Percentiles rank a stretch among this genome's conserved stretches.
These are phyloP conservation scores for Rhabdophis nuchalis DNA, from an alignment of 2,797 vertebrate species.

Conservation along the genomic window DNA sequence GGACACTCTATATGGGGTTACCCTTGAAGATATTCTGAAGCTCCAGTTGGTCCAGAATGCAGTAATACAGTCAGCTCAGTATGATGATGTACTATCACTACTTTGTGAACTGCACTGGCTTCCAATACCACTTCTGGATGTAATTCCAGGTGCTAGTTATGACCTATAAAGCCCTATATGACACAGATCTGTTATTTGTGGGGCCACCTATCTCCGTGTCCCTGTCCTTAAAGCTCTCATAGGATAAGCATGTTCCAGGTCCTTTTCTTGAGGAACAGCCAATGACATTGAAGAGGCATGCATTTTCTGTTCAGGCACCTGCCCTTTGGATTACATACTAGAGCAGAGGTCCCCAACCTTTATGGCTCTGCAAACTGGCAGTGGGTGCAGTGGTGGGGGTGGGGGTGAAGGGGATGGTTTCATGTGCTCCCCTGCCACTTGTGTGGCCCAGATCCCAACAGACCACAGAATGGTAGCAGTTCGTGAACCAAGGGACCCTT, in stretches of 20 bases:
- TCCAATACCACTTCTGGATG: not conserved
- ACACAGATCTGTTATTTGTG: not conserved
- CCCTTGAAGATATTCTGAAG: not conserved
- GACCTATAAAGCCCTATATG: not conserved
- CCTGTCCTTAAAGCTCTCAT: not conserved
- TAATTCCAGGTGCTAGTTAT: not conserved
- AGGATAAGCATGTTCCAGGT: not conserved
- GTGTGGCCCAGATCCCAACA: not conserved
- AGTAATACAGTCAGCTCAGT: not conserved
- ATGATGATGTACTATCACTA: not conserved
- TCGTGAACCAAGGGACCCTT: not conserved
- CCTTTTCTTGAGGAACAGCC: not conserved
- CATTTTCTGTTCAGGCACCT: not conserved
- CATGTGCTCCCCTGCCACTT: accelerated
- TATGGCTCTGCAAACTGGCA: not conserved
- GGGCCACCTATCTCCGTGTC: not conserved
- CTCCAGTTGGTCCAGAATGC: not conserved
- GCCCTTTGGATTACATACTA: not conserved
- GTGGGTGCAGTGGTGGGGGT: not conserved
- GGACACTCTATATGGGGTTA: not conserved
- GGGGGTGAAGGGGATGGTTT: too few species aligned
- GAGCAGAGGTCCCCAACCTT: not conserved
- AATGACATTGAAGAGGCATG: not conserved
- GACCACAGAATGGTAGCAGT: not conserved
- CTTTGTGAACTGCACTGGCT: not conserved